These are phyloP conservation scores for Urocynchramus pylzowi DNA, from an alignment of 2,113 vertebrate genomes.

Conservation along the genomic window DNA sequence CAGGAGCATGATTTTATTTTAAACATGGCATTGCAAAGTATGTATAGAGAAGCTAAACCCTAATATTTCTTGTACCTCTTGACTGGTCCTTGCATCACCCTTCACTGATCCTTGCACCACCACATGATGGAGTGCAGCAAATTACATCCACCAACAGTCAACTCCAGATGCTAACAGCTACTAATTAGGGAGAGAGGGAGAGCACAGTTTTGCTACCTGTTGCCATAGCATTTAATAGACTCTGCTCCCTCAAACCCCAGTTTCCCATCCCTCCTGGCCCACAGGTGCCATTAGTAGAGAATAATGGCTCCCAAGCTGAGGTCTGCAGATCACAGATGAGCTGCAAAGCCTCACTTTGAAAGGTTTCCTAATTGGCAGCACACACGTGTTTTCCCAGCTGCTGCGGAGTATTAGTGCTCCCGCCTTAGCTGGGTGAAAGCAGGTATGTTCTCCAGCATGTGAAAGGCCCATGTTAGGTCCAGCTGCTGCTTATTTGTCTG, in stretches of 20 bases:
- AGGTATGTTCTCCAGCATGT: not conserved
- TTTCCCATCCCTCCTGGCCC: not conserved
- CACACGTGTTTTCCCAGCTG: not conserved
- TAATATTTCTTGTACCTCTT: not conserved
- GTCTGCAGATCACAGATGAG: conserved; percentile 16
- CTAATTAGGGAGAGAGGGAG: conserved; percentile 25
- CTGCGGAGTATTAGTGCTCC: not conserved
- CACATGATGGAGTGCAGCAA: not conserved
- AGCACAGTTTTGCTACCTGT: conserved; percentile 25
- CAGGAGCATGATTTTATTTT: not conserved
- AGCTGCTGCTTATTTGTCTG: not conserved
- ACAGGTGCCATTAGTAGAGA: conserved; percentile 35
- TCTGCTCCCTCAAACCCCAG: not conserved
- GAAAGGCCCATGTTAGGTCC: not conserved
- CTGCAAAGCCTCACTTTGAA: conserved; percentile 41
- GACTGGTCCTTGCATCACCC: not conserved
- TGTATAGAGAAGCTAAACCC: not conserved
- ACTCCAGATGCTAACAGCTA: conserved; percentile 30
- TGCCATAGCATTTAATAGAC: conserved; percentile 48
- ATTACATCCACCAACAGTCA: not conserved
- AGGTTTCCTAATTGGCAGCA: conserved; percentile 33
- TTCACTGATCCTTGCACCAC: not conserved
- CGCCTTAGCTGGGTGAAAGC: not conserved
- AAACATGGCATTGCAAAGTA: not conserved
- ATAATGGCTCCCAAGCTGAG: conserved; percentile 18